Conservation (phyloP, 1,140 invertebrate genomes). For the Conopomorpha cramerella region DNA sequence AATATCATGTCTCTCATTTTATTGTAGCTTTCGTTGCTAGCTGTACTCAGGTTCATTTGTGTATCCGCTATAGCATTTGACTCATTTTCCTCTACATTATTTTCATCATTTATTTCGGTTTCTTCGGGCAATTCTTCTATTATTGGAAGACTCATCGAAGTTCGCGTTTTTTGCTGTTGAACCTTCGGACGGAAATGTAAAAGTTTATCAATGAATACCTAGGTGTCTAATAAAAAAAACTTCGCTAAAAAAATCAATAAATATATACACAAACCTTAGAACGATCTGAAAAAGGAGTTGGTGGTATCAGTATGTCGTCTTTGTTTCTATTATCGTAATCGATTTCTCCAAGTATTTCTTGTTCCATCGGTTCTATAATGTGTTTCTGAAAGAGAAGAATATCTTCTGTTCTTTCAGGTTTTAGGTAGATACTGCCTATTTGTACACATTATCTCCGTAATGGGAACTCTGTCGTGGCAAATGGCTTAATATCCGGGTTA, state of each 20-base stretch:
- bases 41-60: conserved; percentile 14
- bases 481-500: not conserved
- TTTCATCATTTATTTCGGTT: conserved; percentile 8
- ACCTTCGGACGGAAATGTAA: conserved; percentile 15
- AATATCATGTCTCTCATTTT: conserved; percentile 30
- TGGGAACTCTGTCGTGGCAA: not conserved
- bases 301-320: conserved; percentile 19
- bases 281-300: conserved; percentile 28
- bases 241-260: not conserved
- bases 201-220: not conserved
- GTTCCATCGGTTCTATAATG: conserved; percentile 3
- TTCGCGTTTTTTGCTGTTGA: conserved; percentile 9
- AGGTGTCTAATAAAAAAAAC: not conserved
- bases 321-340: conserved; percentile 8
- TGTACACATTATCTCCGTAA: not conserved
- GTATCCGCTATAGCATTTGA: conserved; percentile 8
- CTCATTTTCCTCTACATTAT: conserved; percentile 11
- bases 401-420: too few species aligned
- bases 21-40: conserved; percentile 19
- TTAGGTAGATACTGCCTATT: too few species aligned
- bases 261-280: conserved; percentile 11
- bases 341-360: conserved; percentile 16
- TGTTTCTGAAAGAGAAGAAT: too few species aligned
- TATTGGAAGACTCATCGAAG: conserved; percentile 14
- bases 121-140: conserved; percentile 6